Percentiles rank a stretch among this genome's conserved stretches.
These are phyloP conservation scores for Takifugu ocellatus DNA, from an alignment of 2,797 vertebrate genomes.

Conservation along the genomic window DNA sequence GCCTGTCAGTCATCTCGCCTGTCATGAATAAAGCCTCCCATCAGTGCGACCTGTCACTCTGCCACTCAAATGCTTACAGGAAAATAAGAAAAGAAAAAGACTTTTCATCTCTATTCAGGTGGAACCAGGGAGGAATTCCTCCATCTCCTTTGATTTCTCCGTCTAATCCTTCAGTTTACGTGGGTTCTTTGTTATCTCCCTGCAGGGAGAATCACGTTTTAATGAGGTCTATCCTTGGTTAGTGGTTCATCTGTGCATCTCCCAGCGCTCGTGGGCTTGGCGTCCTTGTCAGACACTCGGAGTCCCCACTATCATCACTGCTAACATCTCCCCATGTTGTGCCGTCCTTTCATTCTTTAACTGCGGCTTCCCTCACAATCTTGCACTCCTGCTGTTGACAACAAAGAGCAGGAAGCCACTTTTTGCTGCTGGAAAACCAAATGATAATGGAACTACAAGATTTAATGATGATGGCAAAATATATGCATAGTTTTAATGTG, in stretches of 20 bases:
- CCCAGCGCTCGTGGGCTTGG: constrained; percentile 57
- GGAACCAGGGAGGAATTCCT: constrained; percentile 57
- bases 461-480: too few relatives aligned
- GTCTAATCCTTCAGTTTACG: constrained; percentile 69
- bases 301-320: constrained; percentile 56
- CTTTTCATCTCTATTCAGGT: constrained; percentile 60
- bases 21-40: constrained; percentile 65
- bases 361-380: constrained; percentile 60
- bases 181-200: constrained; percentile 70
- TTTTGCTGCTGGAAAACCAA: constrained; percentile 54
- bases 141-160: constrained; percentile 62
- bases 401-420: constrained; percentile 54
- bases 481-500: too few relatives aligned
- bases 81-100: constrained; percentile 35
- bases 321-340: constrained; percentile 60
- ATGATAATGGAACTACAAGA: constrained; percentile 52
- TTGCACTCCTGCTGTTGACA: constrained; percentile 60
- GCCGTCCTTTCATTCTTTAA: constrained; percentile 67
- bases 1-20: constrained; percentile 71
- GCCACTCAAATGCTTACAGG: constrained; percentile 58
- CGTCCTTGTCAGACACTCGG: constrained; percentile 57
- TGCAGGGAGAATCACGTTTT: constrained; percentile 72
- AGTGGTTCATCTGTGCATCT: constrained; percentile 56
- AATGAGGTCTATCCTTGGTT: constrained; percentile 76
- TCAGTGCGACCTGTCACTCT: constrained; percentile 69